These are phyloP conservation scores for Aspidoscelis tigris DNA, from an alignment of 2,113 vertebrate genomes.

Conservation along the genomic window DNA sequence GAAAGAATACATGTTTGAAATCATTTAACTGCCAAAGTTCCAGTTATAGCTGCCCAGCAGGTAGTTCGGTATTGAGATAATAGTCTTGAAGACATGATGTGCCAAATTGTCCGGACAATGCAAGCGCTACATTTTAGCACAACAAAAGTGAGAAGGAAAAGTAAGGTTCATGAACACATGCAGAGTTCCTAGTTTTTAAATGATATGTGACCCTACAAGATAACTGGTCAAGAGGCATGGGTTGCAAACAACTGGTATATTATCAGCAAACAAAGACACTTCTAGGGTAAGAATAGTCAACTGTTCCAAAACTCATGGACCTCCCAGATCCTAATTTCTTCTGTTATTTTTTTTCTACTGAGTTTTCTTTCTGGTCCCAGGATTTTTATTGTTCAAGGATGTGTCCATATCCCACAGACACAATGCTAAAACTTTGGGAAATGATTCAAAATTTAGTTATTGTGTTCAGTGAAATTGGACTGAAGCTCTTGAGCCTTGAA, in stretches of 20 bases:
- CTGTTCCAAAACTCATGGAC: not conserved
- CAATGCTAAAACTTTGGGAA: not conserved
- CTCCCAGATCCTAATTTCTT: not conserved
- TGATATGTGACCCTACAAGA: not conserved
- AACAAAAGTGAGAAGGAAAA: constrained; percentile 23
- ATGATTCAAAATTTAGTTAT: not conserved
- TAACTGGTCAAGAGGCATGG: not conserved
- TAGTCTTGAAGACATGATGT: constrained; percentile 10
- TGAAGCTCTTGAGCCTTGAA: not conserved
- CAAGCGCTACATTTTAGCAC: constrained; percentile 16
- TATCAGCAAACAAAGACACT: not conserved
- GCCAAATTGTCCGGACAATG: not conserved
- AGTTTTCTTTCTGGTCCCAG: not conserved
- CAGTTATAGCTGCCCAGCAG: constrained; percentile 20
- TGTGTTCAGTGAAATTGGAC: not conserved
- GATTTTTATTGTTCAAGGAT: not conserved
- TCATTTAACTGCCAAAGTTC: constrained; percentile 50
- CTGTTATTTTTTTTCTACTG: not conserved
- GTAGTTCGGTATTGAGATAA: constrained; percentile 28
- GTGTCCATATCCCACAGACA: no score
- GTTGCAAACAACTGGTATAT: not conserved
- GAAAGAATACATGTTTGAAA: constrained; percentile 58
- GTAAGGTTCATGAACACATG: not conserved
- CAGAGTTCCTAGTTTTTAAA: not conserved
- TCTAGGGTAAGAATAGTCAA: not conserved